Conservation (phyloP, 1,140 invertebrate genomes). For the Cydia splendana region DNA sequence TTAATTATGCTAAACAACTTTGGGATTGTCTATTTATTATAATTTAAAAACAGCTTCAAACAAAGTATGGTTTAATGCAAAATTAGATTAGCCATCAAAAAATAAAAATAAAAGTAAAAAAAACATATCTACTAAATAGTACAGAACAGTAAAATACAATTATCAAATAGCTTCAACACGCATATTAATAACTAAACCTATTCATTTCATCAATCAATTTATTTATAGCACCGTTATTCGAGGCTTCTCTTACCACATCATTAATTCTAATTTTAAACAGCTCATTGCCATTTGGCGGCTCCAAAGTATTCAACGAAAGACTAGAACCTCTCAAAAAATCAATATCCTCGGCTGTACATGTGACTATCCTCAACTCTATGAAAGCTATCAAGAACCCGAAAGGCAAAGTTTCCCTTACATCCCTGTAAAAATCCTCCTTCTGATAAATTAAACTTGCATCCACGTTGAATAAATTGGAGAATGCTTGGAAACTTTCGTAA, state of each 20-base stretch:
- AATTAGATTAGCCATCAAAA: no score
- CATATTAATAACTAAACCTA: neutral
- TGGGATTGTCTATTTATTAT: no score
- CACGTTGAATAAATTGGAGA: constrained; percentile 53
- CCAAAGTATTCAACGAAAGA: constrained; percentile 30
- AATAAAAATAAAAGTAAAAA: no score
- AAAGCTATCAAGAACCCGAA: constrained; percentile 62
- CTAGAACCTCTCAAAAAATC: constrained; percentile 40
- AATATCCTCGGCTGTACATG: constrained; percentile 49
- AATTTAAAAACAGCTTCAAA: no score
- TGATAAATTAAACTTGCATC: constrained; percentile 52
- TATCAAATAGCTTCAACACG: neutral
- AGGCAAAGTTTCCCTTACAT: constrained; percentile 50
- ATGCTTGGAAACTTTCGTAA: constrained; percentile 55
- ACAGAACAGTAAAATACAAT: no score
- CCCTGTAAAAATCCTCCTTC: constrained; percentile 50
- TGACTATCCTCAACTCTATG: constrained; percentile 60
- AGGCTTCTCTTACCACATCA: constrained; percentile 62
- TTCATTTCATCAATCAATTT: constrained; percentile 46
- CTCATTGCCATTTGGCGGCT: constrained; percentile 36
- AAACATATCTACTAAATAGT: no score
- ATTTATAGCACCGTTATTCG: constrained; percentile 57
- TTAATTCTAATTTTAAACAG: constrained; percentile 56
- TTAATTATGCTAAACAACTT: no score
- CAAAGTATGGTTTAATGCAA: no score